phyloP scores from a whole-genome alignment of 2,113 vertebrate species.

The Amphilophus citrinellus region DNA sequence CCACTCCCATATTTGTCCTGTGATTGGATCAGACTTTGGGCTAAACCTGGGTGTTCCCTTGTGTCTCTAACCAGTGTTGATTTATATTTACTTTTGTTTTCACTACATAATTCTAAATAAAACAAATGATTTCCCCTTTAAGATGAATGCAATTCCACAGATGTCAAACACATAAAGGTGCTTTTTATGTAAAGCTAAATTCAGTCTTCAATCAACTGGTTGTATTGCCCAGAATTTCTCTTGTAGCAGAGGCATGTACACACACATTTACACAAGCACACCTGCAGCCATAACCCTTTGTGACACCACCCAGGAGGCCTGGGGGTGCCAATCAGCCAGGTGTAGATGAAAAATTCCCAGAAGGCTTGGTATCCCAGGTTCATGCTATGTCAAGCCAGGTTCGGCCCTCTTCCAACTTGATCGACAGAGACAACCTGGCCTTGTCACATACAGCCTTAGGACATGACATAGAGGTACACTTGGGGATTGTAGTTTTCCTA shows the following conservation, averaged over 20 bases:
- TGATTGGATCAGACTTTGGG: conserved; percentile 56
- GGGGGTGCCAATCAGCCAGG: conserved; percentile 75
- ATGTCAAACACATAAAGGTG: conserved; percentile 19
- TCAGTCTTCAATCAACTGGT: conserved; percentile 17
- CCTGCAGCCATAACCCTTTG: conserved; percentile 69
- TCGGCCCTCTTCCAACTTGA: conserved; percentile 62
- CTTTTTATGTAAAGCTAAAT: conserved; percentile 16
- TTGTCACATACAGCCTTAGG: conserved; percentile 73
- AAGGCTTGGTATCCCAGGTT: conserved; percentile 72
- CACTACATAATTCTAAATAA: conserved; percentile 13
- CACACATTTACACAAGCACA: conserved; percentile 36
- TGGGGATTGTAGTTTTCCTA: conserved; percentile 78
- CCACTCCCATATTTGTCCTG: conserved; percentile 44
- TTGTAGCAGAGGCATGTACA: conserved; percentile 13
- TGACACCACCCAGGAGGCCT: conserved; percentile 73
- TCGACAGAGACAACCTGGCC: conserved; percentile 73
- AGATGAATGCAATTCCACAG: conserved; percentile 8
- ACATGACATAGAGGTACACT: conserved; percentile 73
- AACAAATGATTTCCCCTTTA: not conserved
- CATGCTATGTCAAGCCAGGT: conserved; percentile 61
- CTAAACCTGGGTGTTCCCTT: conserved; percentile 40
- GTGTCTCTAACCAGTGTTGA: conserved; percentile 34
- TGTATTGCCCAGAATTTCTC: conserved; percentile 18
- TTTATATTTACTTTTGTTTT: conserved; percentile 25
- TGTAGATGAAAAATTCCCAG: conserved; percentile 73